Base-by-base conservation (phyloP, 2,888 invertebrate genomes). In the Eristalinus sepulchralis region DNA sequence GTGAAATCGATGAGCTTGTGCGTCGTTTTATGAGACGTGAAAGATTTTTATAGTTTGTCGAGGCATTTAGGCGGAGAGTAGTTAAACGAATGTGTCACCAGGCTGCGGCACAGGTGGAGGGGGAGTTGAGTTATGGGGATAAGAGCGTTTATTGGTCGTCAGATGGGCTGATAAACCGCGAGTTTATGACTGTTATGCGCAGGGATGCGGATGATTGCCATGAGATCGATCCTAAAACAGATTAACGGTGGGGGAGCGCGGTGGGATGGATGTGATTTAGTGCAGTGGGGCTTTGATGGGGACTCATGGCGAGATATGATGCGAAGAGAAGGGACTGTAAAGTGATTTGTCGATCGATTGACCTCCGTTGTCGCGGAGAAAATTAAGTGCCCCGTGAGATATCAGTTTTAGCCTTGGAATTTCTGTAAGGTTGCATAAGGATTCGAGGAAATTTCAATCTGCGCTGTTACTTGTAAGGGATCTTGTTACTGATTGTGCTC, bases 31-130 rank as follows among this genome's bases (percentile, higher is more conserved):
- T 31, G 71, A 24, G 39, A 47, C 34, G 63, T 55, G 73, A 63
- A 33, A 39, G 34, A 71, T 36, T 47, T 79, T 79, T 79, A 79
- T 60, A 57, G 71, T 57, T 33, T 63, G 20, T n/a, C 57, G 36
- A 62, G 68, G 33, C 77, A 67, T 64, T 73, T 66, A 27, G 17
- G 31, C 66, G 20, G 67, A 36, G 13, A 11, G 60, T 31, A 39
- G 59, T 70, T 59, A 70, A 70, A 59, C 17, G 36, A 70, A 59
- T 59, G 20, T 71, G 39, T 39, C 60, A 39, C 39, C 20, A 24
- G 57, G 57, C 4, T 10, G 22, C 24, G 24, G 24, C 24, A 22
- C n/a, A 24, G 57, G 57, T 57, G 57, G 24, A 13, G 24, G 22
- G 57, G 22, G 22, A 57, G 57, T 57, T 57, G 13, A 57, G 11